Evolutionary conservation across 2,888 invertebrate species (phyloP), one percentile per base, ranked within the genome.

Genomic region (Pinctada fucata): DNA sequence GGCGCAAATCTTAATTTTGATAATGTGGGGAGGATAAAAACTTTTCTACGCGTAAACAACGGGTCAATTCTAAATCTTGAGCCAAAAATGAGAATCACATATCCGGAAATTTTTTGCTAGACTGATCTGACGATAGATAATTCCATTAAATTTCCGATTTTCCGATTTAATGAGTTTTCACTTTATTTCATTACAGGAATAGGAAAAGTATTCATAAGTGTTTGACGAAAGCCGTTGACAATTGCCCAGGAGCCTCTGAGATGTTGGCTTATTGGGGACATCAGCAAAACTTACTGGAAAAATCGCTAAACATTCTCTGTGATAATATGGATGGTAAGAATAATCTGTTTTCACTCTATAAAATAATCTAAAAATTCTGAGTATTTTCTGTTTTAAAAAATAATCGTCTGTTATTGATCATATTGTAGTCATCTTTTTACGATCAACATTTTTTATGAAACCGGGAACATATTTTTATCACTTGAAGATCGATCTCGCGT

Each of bases 211-310:
- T 85, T 5, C 84, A 81, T 71, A 79, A 79, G 66, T 85, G 85
- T 74, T 82, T 86, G 78, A 72, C 76, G 50, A 72, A 79, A 8
- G 78, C 79, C 6, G 51, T 85, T 3, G 75, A 75, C 1, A 16
- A 72, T n/a, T 86, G 85, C 51, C 79, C 82, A 1, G 83, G 83
- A 6, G 84, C 85, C 3, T 76, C 81, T n/a, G 83, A 83, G 31
- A 79, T 81, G 0, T 70, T 86, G 0, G 77, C 83, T 8, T 82
- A 79, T 73, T 86, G 86, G 86, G 86, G 86, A 2, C 86, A 86
- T 64, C 86, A 86, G 63, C 85, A 86, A 47, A 75, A 83, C 4
- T 79, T 83, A 1, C 69, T 84, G 8, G 83, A 84, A 68, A 78
- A 52, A 4, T 83, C 83, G 31, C 76, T 86, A 8, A 78, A 83